Evolutionary conservation across 2,113 vertebrate genomes (phyloP).

Genomic region (Nycticryphes semicollaris): DNA sequence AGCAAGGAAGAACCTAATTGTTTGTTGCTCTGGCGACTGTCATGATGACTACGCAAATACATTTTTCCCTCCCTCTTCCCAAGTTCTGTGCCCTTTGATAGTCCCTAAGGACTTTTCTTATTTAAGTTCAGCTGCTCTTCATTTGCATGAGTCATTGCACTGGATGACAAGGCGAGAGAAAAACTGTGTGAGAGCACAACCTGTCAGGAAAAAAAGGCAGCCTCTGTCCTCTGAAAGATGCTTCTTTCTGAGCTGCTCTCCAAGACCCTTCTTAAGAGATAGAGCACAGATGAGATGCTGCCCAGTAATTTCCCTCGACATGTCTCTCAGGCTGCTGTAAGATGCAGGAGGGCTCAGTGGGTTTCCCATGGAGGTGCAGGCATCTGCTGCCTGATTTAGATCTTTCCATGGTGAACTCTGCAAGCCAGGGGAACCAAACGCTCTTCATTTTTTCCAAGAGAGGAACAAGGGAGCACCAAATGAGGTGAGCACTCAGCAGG

Average conservation of each 20-base stretch:
- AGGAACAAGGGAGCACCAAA: background rate
- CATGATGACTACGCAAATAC: constrained; percentile 32
- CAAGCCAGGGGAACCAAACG: background rate
- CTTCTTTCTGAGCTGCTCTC: background rate
- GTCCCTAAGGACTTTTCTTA: constrained; percentile 9
- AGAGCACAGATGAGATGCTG: background rate
- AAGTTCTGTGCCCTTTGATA: constrained; percentile 49
- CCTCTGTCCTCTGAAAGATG: background rate
- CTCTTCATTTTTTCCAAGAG: background rate
- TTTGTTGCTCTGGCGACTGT: constrained; percentile 30
- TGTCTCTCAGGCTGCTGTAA: background rate
- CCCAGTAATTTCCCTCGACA: background rate
- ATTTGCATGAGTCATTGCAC: constrained; percentile 41
- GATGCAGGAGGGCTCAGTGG: background rate
- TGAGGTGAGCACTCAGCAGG: background rate
- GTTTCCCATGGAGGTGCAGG: background rate
- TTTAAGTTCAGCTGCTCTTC: constrained; percentile 37
- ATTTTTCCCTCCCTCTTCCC: background rate
- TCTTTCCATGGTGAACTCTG: background rate
- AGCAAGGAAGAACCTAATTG: constrained; percentile 24
- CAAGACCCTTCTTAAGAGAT: background rate
- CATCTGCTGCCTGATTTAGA: background rate
- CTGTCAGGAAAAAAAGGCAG: background rate
- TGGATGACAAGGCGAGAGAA: constrained; percentile 32
- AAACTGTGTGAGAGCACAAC: background rate